These are phyloP conservation scores for Cheilosia variabilis DNA, from an alignment of 2,888 invertebrate species.

Conservation along the genomic window DNA sequence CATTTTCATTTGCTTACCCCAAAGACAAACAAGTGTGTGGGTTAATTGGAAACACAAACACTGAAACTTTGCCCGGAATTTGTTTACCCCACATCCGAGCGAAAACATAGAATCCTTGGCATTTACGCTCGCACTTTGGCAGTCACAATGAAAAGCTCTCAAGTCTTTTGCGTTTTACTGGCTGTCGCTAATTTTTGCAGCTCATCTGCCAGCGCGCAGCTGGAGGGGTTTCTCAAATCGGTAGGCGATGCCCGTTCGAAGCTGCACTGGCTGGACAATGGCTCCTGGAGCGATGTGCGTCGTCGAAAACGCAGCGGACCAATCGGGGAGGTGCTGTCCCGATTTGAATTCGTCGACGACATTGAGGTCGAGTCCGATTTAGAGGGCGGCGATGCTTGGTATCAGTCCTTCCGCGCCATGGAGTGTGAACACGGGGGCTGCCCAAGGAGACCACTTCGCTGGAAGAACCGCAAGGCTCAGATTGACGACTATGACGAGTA, in stretches of 20 bases:
- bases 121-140: slow-evolving; percentile 5
- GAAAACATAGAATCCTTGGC: slow-evolving; percentile 29
- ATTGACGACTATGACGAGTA: slow-evolving; percentile 62
- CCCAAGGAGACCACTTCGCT: slow-evolving; percentile 30
- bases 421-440: slow-evolving; percentile 64
- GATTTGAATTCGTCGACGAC: slow-evolving; percentile 73
- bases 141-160: slow-evolving; percentile 48
- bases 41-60: slow-evolving; percentile 48
- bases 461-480: slow-evolving; percentile 41
- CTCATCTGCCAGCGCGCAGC: slow-evolving; percentile 53
- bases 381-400: slow-evolving; percentile 78
- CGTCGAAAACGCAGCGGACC: slow-evolving; percentile 77
- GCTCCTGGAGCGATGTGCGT: slow-evolving; percentile 43
- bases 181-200: slow-evolving; percentile 6
- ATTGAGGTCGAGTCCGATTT: slow-evolving; percentile 46
- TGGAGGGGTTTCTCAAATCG: slow-evolving; percentile 77
- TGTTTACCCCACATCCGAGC: slow-evolving; percentile 10
- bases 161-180: slow-evolving; percentile 15
- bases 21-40: slow-evolving; percentile 5
- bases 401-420: slow-evolving; percentile 75
- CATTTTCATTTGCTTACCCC: slow-evolving; percentile 9
- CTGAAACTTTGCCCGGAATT: slow-evolving; percentile 29
- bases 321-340: slow-evolving; percentile 78
- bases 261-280: slow-evolving; percentile 70
- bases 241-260: slow-evolving; percentile 76